Conservation (phyloP, 2,797 vertebrate species). For the Podarcis siculus region DNA sequence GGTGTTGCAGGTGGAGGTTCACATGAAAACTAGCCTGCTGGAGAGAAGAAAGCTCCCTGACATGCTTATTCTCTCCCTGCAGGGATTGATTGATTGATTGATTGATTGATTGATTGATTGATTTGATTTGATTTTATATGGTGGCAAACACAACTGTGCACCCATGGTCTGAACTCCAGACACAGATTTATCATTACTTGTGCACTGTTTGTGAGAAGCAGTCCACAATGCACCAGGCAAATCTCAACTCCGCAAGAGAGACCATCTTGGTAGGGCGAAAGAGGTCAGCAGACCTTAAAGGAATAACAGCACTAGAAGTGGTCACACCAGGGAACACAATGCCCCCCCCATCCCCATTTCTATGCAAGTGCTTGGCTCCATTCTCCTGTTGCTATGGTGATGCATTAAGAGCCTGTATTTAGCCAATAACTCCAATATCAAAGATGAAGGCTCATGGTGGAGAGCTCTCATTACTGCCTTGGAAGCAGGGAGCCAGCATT, state of each 20-base stretch:
- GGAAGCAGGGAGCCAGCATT: conserved; percentile 25
- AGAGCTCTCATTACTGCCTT: conserved; percentile 22
- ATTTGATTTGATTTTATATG: neutral
- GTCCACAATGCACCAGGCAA: neutral
- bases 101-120: neutral
- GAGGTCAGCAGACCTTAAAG: neutral
- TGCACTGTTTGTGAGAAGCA: neutral
- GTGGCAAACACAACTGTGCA: neutral
- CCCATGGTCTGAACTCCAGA: neutral
- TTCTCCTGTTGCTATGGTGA: conserved; percentile 38
- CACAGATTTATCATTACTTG: neutral
- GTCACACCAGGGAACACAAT: neutral
- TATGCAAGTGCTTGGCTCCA: neutral
- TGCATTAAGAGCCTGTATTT: conserved; percentile 6
- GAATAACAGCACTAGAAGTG: neutral
- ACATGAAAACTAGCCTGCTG: neutral
- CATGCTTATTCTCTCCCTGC: neutral
- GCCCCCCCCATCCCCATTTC: neutral
- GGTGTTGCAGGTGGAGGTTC: neutral
- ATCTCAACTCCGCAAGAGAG: neutral
- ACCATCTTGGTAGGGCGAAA: neutral
- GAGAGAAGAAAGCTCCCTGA: neutral
- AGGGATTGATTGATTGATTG: neutral
- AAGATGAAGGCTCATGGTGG: conserved; percentile 17
- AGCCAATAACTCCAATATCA: conserved; percentile 27